phyloP scores from a whole-genome alignment of 2,888 invertebrate genomes.

The Dynastes hyllus region DNA sequence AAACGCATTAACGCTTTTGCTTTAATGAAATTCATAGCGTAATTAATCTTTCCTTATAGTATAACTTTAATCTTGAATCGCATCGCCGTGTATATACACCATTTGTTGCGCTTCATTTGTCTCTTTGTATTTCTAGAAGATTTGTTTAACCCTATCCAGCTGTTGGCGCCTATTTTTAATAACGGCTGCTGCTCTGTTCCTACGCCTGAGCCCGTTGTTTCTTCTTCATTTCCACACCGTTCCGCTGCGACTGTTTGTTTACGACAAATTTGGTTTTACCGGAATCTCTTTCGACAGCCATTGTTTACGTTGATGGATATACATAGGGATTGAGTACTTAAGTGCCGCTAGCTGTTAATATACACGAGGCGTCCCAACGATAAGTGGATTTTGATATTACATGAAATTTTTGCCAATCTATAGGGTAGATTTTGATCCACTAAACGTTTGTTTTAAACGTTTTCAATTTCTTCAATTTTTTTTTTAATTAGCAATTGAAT shows the following conservation, averaged over 20 bases:
- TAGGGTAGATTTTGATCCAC: too few species aligned
- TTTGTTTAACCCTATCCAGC: slow-evolving; percentile 49
- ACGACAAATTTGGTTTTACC: slow-evolving; percentile 44
- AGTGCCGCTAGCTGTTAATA: background rate
- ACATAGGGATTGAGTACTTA: too few species aligned
- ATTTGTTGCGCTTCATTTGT: slow-evolving; percentile 43
- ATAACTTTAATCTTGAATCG: background rate
- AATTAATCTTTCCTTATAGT: too few species aligned
- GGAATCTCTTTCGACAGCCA: slow-evolving; percentile 36
- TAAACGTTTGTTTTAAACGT: too few species aligned
- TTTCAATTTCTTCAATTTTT: too few species aligned
- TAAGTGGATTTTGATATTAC: background rate
- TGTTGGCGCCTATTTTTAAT: slow-evolving; percentile 50
- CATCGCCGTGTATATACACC: slow-evolving; percentile 19
- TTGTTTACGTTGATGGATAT: slow-evolving; percentile 29
- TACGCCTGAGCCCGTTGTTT: background rate
- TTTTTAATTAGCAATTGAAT: too few species aligned
- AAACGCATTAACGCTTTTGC: too few species aligned
- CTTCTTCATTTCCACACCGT: background rate
- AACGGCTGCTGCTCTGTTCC: background rate
- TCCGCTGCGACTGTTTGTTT: slow-evolving; percentile 28
- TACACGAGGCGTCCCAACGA: background rate
- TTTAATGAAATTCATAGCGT: too few species aligned
- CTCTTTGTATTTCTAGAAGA: slow-evolving; percentile 47
- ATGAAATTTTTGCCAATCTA: too few species aligned